A percentile compares a stretch with the other conserved stretches of the same genome.
These are phyloP conservation scores for Montipora sp. DNA, from an alignment of 64 coral and sea anemone species.

Conservation along the genomic window DNA sequence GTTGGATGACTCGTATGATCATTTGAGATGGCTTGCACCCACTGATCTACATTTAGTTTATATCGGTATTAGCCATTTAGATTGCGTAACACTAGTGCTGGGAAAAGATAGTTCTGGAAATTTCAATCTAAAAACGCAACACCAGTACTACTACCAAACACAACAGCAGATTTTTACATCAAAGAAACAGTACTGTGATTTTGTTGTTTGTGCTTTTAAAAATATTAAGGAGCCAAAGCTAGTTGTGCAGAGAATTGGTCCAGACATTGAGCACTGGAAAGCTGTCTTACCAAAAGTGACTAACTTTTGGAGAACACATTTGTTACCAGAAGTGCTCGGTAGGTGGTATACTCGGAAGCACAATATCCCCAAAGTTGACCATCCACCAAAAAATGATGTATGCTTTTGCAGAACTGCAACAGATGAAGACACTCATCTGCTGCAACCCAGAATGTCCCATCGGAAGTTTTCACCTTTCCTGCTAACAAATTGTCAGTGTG, in stretches of 20 bases:
- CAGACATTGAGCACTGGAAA: constrained; percentile 15
- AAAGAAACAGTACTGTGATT: neutral
- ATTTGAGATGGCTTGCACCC: too few species aligned
- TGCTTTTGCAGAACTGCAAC: constrained; percentile 9
- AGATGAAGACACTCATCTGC: neutral
- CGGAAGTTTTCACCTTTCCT: neutral
- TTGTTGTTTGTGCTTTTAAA: constrained; percentile 20
- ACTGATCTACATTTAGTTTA: too few species aligned
- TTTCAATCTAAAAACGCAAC: too few species aligned
- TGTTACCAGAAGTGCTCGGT: neutral
- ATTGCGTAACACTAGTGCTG: too few species aligned
- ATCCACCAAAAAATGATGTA: too few species aligned
- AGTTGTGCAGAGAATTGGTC: constrained; percentile 7
- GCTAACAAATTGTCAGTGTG: neutral
- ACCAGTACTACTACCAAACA: constrained; percentile 13
- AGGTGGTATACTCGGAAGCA: constrained; percentile 29
- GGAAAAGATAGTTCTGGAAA: too few species aligned
- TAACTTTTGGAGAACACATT: too few species aligned
- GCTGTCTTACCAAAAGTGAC: neutral
- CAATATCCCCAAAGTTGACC: neutral
- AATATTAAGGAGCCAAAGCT: neutral
- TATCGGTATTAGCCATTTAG: too few species aligned
- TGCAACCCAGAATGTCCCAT: neutral
- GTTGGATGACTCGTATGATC: too few species aligned
- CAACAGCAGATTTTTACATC: constrained; percentile 29